These are phyloP conservation scores for Notospermus geniculatus DNA, from an alignment of 1,140 invertebrate species.

Conservation along the genomic window DNA sequence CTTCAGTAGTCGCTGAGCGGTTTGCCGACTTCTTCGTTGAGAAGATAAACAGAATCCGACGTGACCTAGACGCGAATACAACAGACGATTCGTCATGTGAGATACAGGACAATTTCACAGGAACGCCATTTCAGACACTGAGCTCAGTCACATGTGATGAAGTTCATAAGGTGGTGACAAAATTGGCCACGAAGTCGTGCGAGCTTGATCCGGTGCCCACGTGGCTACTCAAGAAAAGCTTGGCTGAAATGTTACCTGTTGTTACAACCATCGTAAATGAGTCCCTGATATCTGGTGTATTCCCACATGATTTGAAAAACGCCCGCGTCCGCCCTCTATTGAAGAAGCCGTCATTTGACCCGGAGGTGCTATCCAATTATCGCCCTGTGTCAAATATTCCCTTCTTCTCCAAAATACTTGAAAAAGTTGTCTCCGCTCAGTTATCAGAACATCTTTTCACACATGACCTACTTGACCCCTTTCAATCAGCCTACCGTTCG, in stretches of 20 bases:
- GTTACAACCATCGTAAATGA: conserved; percentile 19
- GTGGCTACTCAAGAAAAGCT: conserved; percentile 10
- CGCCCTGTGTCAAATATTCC: conserved; percentile 22
- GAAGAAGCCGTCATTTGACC: conserved; percentile 21
- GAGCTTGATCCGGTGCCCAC: conserved; percentile 19
- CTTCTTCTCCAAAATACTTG: conserved; percentile 18
- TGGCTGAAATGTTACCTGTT: conserved; percentile 9
- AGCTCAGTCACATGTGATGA: too few relatives aligned
- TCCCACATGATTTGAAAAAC: conserved; percentile 13
- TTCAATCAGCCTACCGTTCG: not conserved
- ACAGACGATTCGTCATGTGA: too few relatives aligned
- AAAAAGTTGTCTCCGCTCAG: conserved; percentile 5
- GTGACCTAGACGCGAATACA: too few relatives aligned
- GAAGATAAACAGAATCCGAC: too few relatives aligned
- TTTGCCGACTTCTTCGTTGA: too few relatives aligned
- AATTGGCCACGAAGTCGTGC: too few relatives aligned
- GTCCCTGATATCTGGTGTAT: conserved; percentile 6
- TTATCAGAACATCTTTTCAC: not conserved
- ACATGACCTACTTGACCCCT: not conserved
- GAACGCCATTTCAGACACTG: too few relatives aligned
- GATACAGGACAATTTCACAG: too few relatives aligned
- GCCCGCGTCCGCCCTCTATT: conserved; percentile 17
- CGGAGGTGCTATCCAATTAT: conserved; percentile 22
- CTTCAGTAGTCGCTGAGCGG: too few relatives aligned
- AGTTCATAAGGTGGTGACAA: too few relatives aligned